phyloP scores from a whole-genome alignment of 1,140 invertebrate species.

The Periplaneta americana region DNA sequence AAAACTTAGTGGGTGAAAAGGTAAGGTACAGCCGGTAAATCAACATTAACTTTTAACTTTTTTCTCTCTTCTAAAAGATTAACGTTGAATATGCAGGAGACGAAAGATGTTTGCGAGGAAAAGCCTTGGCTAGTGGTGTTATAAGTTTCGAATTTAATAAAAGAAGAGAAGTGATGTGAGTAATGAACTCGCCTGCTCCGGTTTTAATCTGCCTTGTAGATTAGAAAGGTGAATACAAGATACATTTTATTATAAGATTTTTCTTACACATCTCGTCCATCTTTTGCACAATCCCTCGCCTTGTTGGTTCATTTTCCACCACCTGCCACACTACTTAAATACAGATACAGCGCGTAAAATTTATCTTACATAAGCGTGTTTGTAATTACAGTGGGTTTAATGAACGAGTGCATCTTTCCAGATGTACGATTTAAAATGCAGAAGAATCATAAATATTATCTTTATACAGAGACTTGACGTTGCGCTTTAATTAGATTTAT shows the following conservation, averaged over 20 bases:
- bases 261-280: too few species aligned
- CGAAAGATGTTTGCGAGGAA: not conserved
- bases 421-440: too few species aligned
- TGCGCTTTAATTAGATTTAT: too few species aligned
- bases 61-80: not conserved
- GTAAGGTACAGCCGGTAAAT: not conserved
- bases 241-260: not conserved
- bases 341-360: not conserved
- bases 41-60: not conserved
- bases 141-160: not conserved
- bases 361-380: not conserved
- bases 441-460: too few species aligned
- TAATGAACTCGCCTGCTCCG: not conserved
- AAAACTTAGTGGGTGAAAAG: not conserved
- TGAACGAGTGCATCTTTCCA: too few species aligned
- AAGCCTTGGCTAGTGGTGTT: not conserved
- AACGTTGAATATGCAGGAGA: not conserved
- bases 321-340: not conserved
- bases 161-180: not conserved
- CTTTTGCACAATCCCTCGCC: too few species aligned
- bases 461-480: too few species aligned
- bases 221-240: not conserved
- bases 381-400: not conserved
- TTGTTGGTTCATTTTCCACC: too few species aligned
- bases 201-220: not conserved